These are phyloP conservation scores for Cataglyphis altisquamis DNA, from an alignment of 2,888 invertebrate genomes.

Conservation along the genomic window DNA sequence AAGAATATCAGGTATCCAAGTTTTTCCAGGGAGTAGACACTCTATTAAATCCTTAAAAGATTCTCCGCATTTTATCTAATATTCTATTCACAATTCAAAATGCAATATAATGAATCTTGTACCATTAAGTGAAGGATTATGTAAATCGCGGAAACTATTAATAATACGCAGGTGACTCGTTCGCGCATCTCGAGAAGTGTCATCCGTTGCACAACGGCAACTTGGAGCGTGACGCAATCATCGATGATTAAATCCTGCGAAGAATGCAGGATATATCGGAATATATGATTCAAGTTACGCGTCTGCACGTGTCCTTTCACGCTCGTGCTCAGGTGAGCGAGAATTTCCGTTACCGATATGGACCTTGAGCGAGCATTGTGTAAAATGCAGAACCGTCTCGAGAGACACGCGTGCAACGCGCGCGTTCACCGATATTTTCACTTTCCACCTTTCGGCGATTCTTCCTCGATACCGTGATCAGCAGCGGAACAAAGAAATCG, in stretches of 20 bases:
- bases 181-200: neutral
- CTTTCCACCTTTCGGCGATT: conserved; percentile 62
- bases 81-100: neutral
- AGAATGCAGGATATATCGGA: neutral
- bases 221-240: conserved; percentile 7
- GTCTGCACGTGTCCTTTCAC: conserved; percentile 44
- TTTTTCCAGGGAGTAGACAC: too few relatives aligned
- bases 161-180: neutral
- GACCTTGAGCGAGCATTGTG: conserved; percentile 69
- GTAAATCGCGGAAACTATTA: conserved; percentile 20
- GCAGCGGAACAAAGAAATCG: conserved; percentile 58
- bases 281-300: neutral
- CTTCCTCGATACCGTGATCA: conserved; percentile 46
- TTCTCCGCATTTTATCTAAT: too few relatives aligned
- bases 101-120: neutral
- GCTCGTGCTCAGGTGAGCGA: conserved; percentile 71
- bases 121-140: neutral
- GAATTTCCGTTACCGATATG: conserved; percentile 72
- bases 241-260: conserved; percentile 15
- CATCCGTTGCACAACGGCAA: neutral
- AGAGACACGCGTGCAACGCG: conserved; percentile 17
- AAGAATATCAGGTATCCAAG: too few relatives aligned
- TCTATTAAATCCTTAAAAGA: too few relatives aligned
- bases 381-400: conserved; percentile 50
- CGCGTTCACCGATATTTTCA: conserved; percentile 73